Evolutionary conservation across 2,888 invertebrate genomes (phyloP), one percentile per base, ranked within the genome.

Genomic region (Drosophila anomelani): DNA sequence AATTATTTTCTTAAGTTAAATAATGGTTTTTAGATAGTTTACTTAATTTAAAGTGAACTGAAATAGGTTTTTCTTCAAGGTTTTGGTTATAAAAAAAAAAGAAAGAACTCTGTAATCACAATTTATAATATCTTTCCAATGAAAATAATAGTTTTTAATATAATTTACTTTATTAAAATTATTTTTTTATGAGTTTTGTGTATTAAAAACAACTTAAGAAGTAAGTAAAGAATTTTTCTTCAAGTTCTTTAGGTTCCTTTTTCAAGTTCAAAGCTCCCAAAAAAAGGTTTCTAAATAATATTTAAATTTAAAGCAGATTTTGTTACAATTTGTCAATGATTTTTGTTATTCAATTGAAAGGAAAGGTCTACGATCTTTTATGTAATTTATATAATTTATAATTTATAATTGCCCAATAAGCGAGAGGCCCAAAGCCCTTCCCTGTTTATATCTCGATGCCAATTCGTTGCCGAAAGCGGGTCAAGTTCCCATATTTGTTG

Each of bases 401-500:
- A 60, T 36, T 36, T 58, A 32, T 59, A 66, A 66, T 66, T 51
- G 64, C 64, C 64, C 44, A 66, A 66, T 63, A 51, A 63, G 44
- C 51, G 64, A 63, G 64, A 38, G 64, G 62, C 32, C 49, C 32
- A 32, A 13, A 26, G 36, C 67, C 67, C 67, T 54, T 64, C 53
- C 44, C 46, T 64, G 34, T 17, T 64, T 53, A 38, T 23, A 32
- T 44, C 17, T 38, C 12, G 43, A 38, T 67, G 67, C 67, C 67
- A 67, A 67, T 68, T 68, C 68, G 39, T 20, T 1, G 34, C 47
- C 47, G 41, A 68, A 68, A 68, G 68, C 72, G 64, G 88, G 84
- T 88, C 84, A 85, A 85, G 84, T 85, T 85, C 63, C 57, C 53
- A 54, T 43, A 71, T 70, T 58, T 69, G 69, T 70, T 54, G 51